These are phyloP conservation scores for Euborellia annulipes DNA, from an alignment of 1,140 invertebrate species.

Conservation along the genomic window DNA sequence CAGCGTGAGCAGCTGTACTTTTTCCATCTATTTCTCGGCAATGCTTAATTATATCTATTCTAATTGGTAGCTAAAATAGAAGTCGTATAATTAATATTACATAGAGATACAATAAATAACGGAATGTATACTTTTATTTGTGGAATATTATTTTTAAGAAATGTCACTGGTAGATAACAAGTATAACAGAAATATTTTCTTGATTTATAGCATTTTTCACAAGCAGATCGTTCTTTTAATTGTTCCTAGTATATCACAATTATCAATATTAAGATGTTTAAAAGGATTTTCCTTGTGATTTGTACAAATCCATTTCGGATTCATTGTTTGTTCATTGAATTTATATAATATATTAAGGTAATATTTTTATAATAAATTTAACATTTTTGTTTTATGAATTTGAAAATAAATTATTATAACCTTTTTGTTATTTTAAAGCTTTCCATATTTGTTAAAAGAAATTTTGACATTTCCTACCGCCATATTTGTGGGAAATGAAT, in stretches of 20 bases:
- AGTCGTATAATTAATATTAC: conserved; percentile 9
- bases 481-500: too few relatives aligned
- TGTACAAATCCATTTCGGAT: background rate
- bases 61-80: conserved; percentile 67
- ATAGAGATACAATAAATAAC: too few relatives aligned
- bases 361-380: too few relatives aligned
- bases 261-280: conserved; percentile 43
- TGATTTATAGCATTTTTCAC: conserved; percentile 61
- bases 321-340: too few relatives aligned
- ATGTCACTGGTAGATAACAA: conserved; percentile 58
- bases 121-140: conserved; percentile 39
- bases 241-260: conserved; percentile 42
- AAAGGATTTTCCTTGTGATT: conserved; percentile 39
- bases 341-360: too few relatives aligned
- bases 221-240: conserved; percentile 52
- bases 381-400: too few relatives aligned
- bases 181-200: conserved; percentile 87
- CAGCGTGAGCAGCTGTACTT: conserved; percentile 88
- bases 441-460: too few relatives aligned
- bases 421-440: too few relatives aligned
- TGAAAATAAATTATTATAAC: too few relatives aligned
- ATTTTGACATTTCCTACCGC: too few relatives aligned
- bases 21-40: conserved; percentile 86
- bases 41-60: conserved; percentile 93
- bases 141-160: conserved; percentile 43